Conservation (phyloP, 2,888 invertebrate genomes). For the Sminthurinus aureus region DNA sequence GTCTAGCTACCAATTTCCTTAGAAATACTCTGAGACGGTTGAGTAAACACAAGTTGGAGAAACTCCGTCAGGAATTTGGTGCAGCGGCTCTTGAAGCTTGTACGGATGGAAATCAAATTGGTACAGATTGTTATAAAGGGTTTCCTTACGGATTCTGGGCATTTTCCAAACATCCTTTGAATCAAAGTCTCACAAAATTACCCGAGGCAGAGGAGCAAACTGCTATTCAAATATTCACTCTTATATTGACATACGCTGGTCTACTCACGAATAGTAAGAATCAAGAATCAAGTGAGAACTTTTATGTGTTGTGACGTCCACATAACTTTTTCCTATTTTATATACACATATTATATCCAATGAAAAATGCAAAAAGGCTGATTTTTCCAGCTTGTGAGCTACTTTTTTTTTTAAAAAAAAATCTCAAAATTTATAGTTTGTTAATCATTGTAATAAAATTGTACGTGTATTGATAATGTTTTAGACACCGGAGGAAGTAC, state of each 20-base stretch:
- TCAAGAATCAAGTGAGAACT: background rate
- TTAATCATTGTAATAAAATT: too few species aligned
- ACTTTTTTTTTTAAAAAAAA: too few species aligned
- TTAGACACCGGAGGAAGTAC: slow-evolving; percentile 51
- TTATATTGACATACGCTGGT: slow-evolving; percentile 88
- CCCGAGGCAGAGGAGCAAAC: slow-evolving; percentile 87
- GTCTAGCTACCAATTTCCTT: slow-evolving; percentile 84
- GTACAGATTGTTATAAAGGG: slow-evolving; percentile 85
- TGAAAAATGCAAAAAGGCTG: too few species aligned
- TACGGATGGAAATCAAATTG: slow-evolving; percentile 77
- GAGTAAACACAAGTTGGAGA: slow-evolving; percentile 79
- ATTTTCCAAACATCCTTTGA: slow-evolving; percentile 80
- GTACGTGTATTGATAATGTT: background rate
- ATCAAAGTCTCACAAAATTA: slow-evolving; percentile 83
- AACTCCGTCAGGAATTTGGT: slow-evolving; percentile 72
- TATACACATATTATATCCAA: background rate
- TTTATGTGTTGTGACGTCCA: slow-evolving; percentile 12
- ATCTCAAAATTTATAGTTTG: too few species aligned
- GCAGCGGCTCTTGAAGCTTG: slow-evolving; percentile 65
- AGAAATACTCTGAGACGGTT: slow-evolving; percentile 83
- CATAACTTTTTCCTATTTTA: background rate
- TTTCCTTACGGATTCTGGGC: slow-evolving; percentile 90
- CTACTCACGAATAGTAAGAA: slow-evolving; percentile 73
- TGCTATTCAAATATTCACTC: slow-evolving; percentile 86
- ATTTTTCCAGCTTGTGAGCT: too few species aligned